Evolutionary conservation across 1,140 invertebrate genomes (phyloP).

Genomic region (Drosophila eugracilis): DNA sequence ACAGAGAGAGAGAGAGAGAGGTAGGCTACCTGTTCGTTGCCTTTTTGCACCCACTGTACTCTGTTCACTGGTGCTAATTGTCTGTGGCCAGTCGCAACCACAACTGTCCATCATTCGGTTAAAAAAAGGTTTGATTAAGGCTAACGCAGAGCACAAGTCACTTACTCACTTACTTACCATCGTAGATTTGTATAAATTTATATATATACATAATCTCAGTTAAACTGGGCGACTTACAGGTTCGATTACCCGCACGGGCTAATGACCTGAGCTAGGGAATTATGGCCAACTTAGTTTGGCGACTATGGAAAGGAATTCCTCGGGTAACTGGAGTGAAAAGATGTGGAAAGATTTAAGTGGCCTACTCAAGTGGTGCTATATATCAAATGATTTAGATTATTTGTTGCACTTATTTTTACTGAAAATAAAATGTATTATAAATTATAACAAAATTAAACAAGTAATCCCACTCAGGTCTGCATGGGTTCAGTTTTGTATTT

Average conservation of each 20-base stretch:
- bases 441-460: too few species aligned
- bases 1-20: neutral
- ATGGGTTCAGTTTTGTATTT: too few species aligned
- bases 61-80: conserved; percentile 55
- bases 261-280: conserved; percentile 36
- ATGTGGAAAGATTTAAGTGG: neutral
- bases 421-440: neutral
- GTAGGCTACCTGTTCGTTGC: conserved; percentile 22
- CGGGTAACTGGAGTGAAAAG: neutral
- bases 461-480: too few species aligned
- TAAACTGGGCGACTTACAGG: conserved; percentile 29
- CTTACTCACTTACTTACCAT: conserved; percentile 10
- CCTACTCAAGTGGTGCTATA: neutral
- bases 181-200: neutral
- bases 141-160: conserved; percentile 8
- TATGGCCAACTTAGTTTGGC: neutral
- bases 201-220: conserved; percentile 4
- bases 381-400: neutral
- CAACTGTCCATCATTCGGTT: conserved; percentile 40
- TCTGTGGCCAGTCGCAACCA: conserved; percentile 31
- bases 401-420: too few species aligned
- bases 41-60: conserved; percentile 50
- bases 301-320: neutral
- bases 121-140: conserved; percentile 26
- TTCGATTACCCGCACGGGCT: conserved; percentile 65